Base-by-base conservation (phyloP, 2,888 invertebrate genomes). In the Eurytoma californica region DNA sequence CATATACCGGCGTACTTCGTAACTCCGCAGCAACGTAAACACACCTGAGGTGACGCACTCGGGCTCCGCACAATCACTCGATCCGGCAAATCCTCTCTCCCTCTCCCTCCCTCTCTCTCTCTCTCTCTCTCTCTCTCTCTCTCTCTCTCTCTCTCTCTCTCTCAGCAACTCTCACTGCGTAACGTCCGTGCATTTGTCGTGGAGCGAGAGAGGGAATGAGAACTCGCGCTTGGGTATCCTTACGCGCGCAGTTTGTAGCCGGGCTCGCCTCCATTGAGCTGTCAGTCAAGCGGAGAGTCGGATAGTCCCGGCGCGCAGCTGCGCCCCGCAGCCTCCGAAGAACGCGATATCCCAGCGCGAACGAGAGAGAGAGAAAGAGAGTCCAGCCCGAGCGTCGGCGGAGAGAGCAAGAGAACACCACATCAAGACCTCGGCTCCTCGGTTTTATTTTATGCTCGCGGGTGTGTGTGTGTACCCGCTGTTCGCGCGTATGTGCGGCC, bases 201-300 rank as follows among this genome's bases (percentile, higher is more conserved):
- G 70, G 47, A 28, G 65, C 63, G 58, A 28, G 28, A 18, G 69
- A 18, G 57, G 20, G 16, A 24, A 57, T 55, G 49, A 49, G 53
- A 20, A 60, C 30, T 47, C 72, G 72, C 24, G 61, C 68, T 18
- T 61, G 80, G 77, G 57, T 77, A 77, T 77, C 72, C 68, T 77
- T 73, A 30, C 82, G 82, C 80, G 77, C 77, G 79, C 81, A 77
- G 66, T 76, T 61, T 72, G 75, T 69, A 76, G 72, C 66, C 68
- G 70, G 61, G 58, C 60, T 9, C 63, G 30, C 61, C 84, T 30
- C 84, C 85, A 89, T 89, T 89, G 87, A 89, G 85, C 88, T 88
- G 89, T 89, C 89, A 89, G 84, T 90, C 89, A 89, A 83, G 73
- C 77, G 72, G 30, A 82, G 83, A 82, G 84, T 83, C 82, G 70